These are phyloP conservation scores for Chalcosyrphus nemorum DNA, from an alignment of 2,888 invertebrate genomes.

Conservation along the genomic window DNA sequence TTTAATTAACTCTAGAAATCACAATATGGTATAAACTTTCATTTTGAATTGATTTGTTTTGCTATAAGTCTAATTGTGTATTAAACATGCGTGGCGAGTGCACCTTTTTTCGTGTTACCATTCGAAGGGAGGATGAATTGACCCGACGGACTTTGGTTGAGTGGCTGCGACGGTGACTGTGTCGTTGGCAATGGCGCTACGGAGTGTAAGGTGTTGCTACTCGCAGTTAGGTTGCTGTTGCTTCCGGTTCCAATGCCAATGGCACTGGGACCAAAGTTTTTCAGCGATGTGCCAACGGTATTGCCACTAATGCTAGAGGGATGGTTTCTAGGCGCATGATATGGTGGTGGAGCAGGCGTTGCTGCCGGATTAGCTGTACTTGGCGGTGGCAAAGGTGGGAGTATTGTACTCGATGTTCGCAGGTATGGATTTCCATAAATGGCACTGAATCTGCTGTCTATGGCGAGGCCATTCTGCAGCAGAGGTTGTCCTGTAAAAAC, in stretches of 20 bases:
- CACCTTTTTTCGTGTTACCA: conserved; percentile 82
- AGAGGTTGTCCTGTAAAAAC: conserved; percentile 79
- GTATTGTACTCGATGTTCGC: conserved; percentile 85
- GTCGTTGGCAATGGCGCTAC: conserved; percentile 83
- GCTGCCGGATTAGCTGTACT: conserved; percentile 90
- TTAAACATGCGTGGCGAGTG: conserved; percentile 86
- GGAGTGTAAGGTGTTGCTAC: conserved; percentile 80
- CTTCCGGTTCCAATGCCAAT: conserved; percentile 83
- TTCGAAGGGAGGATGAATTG: conserved; percentile 82
- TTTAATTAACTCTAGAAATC: conserved; percentile 82
- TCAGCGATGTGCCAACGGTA: conserved; percentile 72
- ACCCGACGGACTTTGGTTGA: conserved; percentile 84
- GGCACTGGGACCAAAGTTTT: conserved; percentile 74
- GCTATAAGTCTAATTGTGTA: conserved; percentile 75
- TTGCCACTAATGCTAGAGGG: conserved; percentile 77
- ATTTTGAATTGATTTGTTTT: conserved; percentile 72
- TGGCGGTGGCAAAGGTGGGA: conserved; percentile 84
- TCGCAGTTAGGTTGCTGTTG: conserved; percentile 82
- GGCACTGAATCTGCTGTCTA: conserved; percentile 88
- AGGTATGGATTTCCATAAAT: conserved; percentile 95
- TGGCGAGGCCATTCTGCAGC: conserved; percentile 80
- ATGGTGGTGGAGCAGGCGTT: conserved; percentile 91
- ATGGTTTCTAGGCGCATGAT: conserved; percentile 82
- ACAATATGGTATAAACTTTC: conserved; percentile 79
- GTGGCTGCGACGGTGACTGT: conserved; percentile 86